These are phyloP conservation scores for Rhyacichthys aspro DNA, from an alignment of 2,797 vertebrate genomes.

Conservation along the genomic window DNA sequence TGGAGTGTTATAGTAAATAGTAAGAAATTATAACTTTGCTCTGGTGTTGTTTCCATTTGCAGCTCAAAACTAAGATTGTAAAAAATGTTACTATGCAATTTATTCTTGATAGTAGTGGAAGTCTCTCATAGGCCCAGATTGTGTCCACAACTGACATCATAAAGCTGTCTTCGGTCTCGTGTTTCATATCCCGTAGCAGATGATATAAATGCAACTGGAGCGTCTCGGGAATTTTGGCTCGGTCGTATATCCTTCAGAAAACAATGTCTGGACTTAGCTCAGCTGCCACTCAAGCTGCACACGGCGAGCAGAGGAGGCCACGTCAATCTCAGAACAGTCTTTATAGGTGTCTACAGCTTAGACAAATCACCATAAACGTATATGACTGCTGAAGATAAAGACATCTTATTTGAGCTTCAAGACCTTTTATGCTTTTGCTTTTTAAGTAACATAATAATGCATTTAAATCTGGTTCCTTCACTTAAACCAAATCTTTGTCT, in stretches of 20 bases:
- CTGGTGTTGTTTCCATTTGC: not conserved
- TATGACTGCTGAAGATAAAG: not conserved
- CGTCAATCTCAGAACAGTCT: constrained; percentile 12
- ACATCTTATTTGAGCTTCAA: not conserved
- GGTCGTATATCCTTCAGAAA: constrained; percentile 60
- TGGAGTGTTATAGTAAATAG: constrained; percentile 13
- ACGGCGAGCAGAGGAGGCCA: constrained; percentile 9
- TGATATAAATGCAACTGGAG: constrained; percentile 65
- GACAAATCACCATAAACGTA: not conserved
- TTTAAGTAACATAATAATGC: too few relatives aligned
- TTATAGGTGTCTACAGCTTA: constrained; percentile 4
- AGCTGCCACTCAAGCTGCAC: constrained; percentile 59
- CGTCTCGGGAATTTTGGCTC: constrained; percentile 62
- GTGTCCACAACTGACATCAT: constrained; percentile 50
- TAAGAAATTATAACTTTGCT: not conserved
- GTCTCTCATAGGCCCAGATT: constrained; percentile 31
- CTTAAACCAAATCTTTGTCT: too few relatives aligned
- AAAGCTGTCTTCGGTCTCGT: constrained; percentile 54
- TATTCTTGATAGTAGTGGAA: constrained; percentile 11
- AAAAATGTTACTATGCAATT: constrained; percentile 12
- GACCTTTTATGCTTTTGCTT: not conserved
- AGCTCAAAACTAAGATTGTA: not conserved
- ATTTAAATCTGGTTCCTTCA: too few relatives aligned
- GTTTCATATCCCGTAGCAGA: constrained; percentile 61
- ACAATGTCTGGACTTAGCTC: constrained; percentile 50